Evolutionary conservation across 1,140 invertebrate species (phyloP).

Genomic region (Drosophila erecta): DNA sequence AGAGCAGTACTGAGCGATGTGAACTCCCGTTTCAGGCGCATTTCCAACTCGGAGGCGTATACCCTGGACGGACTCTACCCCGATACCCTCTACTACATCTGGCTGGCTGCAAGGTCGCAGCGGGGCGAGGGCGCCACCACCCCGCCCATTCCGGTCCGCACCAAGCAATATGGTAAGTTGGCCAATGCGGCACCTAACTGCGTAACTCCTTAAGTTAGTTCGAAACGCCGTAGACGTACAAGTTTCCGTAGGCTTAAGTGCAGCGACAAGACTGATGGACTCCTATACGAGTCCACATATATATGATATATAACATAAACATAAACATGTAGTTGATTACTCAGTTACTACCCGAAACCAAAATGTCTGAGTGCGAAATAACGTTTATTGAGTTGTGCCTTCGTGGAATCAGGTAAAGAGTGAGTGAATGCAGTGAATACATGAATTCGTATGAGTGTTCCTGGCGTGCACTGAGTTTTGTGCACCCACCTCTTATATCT

Average conservation of each 20-base stretch:
- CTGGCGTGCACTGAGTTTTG: constrained; percentile 27
- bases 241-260: constrained; percentile 65
- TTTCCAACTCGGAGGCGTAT: constrained; percentile 93
- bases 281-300: constrained; percentile 38
- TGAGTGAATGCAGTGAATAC: constrained; percentile 17
- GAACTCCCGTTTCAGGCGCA: constrained; percentile 85
- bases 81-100: constrained; percentile 98
- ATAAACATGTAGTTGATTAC: constrained; percentile 63
- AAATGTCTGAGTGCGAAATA: constrained; percentile 37
- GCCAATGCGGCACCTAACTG: not conserved
- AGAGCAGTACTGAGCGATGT: not conserved
- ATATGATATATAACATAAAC: constrained; percentile 12
- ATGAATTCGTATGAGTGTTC: constrained; percentile 23
- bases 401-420: constrained; percentile 50
- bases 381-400: constrained; percentile 35
- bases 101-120: constrained; percentile 96
- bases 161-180: constrained; percentile 97
- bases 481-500: constrained; percentile 31
- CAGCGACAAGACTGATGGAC: constrained; percentile 29
- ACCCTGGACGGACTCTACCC: constrained; percentile 95
- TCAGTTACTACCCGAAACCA: constrained; percentile 41
- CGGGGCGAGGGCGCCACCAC: constrained; percentile 97
- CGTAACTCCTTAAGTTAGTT: constrained; percentile 55
- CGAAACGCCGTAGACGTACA: constrained; percentile 60
- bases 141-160: constrained; percentile 96